Conservation (phyloP, 2,888 invertebrate genomes). For the Glyphotaelius pellucidus region DNA sequence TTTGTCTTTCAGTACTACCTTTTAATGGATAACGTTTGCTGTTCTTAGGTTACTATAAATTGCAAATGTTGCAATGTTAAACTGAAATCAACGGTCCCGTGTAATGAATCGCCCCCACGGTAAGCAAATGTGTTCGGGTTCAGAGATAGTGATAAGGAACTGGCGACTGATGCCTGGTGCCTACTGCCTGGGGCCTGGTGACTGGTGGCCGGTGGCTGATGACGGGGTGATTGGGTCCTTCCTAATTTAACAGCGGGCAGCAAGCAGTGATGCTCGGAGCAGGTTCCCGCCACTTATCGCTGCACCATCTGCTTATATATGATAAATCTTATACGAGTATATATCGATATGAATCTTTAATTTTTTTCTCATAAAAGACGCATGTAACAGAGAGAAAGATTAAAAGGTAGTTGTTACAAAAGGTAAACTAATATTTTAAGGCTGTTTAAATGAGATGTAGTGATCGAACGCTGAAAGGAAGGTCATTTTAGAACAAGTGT, state of each 20-base stretch:
- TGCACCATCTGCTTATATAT: slow-evolving; percentile 25
- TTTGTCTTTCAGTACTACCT: neutral
- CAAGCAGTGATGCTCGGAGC: neutral
- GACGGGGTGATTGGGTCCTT: slow-evolving; percentile 6
- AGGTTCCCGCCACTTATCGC: neutral
- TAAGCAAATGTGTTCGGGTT: neutral
- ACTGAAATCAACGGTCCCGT: neutral
- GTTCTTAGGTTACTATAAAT: neutral
- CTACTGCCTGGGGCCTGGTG: neutral
- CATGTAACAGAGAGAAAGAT: neutral
- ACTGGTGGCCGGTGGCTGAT: too few relatives aligned
- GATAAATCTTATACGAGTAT: too few relatives aligned
- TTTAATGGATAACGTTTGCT: neutral
- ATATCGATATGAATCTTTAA: too few relatives aligned
- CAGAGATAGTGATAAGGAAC: neutral
- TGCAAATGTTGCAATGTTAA: neutral
- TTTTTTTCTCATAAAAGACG: neutral
- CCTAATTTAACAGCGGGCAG: neutral
- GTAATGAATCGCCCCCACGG: neutral
- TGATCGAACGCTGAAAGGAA: too few relatives aligned
- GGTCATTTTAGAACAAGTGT: neutral
- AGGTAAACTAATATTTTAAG: neutral
- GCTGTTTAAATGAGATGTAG: neutral
- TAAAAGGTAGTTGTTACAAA: neutral
- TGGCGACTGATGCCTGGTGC: neutral